These are phyloP conservation scores for Zygothrica quintamaculata DNA, from an alignment of 2,888 invertebrate species.

Conservation along the genomic window DNA sequence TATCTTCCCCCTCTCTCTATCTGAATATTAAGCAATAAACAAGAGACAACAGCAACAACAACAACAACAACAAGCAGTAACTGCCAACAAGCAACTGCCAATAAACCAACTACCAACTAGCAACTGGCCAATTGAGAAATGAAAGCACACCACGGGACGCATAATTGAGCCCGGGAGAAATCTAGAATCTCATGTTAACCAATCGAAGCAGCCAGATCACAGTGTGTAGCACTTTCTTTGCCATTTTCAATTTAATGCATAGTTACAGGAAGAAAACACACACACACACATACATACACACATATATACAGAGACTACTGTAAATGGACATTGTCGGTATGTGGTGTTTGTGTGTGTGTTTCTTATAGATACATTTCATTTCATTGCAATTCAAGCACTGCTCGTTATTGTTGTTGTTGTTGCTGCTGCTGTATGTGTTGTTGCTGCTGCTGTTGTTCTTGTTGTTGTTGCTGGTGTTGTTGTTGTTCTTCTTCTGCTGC, in stretches of 20 bases:
- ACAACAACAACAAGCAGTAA: not conserved
- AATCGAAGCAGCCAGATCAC: constrained; percentile 29
- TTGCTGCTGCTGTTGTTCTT: too few relatives aligned
- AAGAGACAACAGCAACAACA: not conserved
- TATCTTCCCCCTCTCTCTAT: too few relatives aligned
- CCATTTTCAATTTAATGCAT: constrained; percentile 72
- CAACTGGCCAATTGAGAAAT: constrained; percentile 58
- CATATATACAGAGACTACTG: constrained; percentile 1
- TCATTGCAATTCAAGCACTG: constrained; percentile 62
- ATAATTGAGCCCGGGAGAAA: constrained; percentile 75
- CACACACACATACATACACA: constrained; percentile 4
- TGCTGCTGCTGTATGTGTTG: too few relatives aligned
- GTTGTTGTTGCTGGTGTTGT: too few relatives aligned
- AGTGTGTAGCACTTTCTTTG: constrained; percentile 70
- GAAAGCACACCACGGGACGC: constrained; percentile 50
- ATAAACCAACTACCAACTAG: not conserved
- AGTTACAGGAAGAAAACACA: constrained; percentile 67
- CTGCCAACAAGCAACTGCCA: constrained; percentile 1
- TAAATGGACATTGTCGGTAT: constrained; percentile 26
- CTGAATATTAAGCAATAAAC: constrained; percentile 48
- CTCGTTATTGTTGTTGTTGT: constrained; percentile 41
- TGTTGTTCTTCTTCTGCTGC: too few relatives aligned
- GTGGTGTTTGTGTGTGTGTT: constrained; percentile 29
- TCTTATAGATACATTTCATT: constrained; percentile 67
- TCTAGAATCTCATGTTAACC: constrained; percentile 61